Evolutionary conservation across 2,888 invertebrate genomes (phyloP).

Genomic region (Argyresthia goedartella): DNA sequence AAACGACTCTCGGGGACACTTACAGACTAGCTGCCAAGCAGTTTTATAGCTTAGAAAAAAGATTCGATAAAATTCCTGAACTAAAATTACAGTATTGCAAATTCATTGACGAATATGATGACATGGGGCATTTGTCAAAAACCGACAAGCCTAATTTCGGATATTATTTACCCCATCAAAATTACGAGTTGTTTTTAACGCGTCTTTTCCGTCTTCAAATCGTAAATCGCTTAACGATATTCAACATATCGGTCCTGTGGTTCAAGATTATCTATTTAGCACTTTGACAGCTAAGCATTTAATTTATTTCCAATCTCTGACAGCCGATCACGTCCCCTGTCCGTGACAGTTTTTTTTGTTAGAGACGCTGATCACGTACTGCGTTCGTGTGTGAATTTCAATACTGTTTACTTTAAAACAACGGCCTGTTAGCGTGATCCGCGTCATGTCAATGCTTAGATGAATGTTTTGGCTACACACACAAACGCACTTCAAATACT

Average conservation of each 20-base stretch:
- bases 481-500: too few relatives aligned
- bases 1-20: slow-evolving; percentile 11
- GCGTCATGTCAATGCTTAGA: too few relatives aligned
- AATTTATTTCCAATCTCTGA: too few relatives aligned
- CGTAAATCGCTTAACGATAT: slow-evolving; percentile 17
- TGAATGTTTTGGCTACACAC: too few relatives aligned
- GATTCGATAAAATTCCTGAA: slow-evolving; percentile 6
- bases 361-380: too few relatives aligned
- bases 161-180: slow-evolving; percentile 16
- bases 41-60: slow-evolving; percentile 11
- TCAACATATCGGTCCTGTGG: slow-evolving; percentile 16
- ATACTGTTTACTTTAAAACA: too few relatives aligned
- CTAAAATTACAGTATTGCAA: too few relatives aligned
- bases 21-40: slow-evolving; percentile 15
- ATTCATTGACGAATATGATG: slow-evolving; percentile 10
- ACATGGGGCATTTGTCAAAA: slow-evolving; percentile 10
- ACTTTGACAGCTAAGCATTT: too few relatives aligned
- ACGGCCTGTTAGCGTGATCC: too few relatives aligned
- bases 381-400: too few relatives aligned
- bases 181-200: slow-evolving; percentile 16
- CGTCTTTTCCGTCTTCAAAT: slow-evolving; percentile 14
- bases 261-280: slow-evolving; percentile 16
- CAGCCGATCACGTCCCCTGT: too few relatives aligned
- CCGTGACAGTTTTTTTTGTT: too few relatives aligned
- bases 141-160: slow-evolving; percentile 5